phyloP scores from a whole-genome alignment of 2,113 vertebrate species.

The Bungarus multicinctus region DNA sequence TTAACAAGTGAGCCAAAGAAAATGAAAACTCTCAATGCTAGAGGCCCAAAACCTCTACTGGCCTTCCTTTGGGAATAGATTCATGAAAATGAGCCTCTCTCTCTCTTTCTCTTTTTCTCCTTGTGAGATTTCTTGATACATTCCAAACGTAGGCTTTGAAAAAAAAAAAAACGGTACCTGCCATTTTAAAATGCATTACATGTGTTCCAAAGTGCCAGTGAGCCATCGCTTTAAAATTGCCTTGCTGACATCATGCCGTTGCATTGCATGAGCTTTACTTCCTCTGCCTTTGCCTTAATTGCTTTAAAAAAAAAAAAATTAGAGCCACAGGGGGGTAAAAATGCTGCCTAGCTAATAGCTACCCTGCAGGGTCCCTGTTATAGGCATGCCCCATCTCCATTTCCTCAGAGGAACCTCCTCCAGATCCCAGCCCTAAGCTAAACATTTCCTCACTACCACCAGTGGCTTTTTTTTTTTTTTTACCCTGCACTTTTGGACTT shows the following conservation, averaged over 20 bases:
- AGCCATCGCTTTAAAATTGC: not conserved
- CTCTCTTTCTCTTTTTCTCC: not conserved
- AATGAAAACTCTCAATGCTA: not conserved
- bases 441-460: not conserved
- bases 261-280: not conserved
- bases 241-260: not conserved
- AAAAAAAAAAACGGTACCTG: not conserved
- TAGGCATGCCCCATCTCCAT: not conserved
- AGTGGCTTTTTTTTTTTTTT: not conserved
- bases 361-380: not conserved
- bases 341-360: not conserved
- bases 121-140: not conserved
- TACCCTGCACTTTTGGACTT: not conserved
- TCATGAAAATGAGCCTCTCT: not conserved
- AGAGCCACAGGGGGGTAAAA: not conserved
- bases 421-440: not conserved
- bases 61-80: not conserved
- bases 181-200: not conserved
- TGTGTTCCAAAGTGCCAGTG: not conserved
- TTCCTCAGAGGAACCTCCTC: not conserved
- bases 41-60: constrained; percentile 30
- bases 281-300: not conserved
- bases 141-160: fast-evolving
- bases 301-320: not conserved
- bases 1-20: constrained; percentile 36